Base-by-base conservation (phyloP, 2,888 invertebrate genomes). In the Temnothorax rugatulus region DNA sequence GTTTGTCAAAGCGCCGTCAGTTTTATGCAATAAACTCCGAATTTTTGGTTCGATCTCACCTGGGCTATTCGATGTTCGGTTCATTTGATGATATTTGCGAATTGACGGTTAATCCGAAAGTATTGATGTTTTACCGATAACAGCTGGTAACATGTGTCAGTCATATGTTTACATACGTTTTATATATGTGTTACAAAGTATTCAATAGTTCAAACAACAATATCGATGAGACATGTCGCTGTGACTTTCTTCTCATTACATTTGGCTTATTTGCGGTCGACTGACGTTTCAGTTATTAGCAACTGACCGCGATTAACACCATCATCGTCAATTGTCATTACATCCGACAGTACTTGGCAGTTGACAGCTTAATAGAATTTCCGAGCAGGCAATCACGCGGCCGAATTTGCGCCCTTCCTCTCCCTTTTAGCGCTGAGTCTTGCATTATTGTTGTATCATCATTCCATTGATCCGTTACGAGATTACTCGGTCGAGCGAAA, bases 281-380 rank as follows among this genome's bases (percentile, higher is more conserved):
- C 74, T 68, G 61, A 41, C 50, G 73, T 83, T 84, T 86, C 61
- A 84, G 84, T 86, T 85, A 89, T 84, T 84, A 86, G 50, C 52
- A 54, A 50, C 69, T 76, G 47, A 63, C 84, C 66, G 34, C 64
- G 73, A 34, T 74, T 84, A 84, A 90, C 77, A 61, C 44, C 64
- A 63, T 86, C 83, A 84, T 77, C 71, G 85, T 85, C 84, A 87
- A 85, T 89, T 88, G 84, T 89, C 84, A 84, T 85, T 82, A 57
- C 25, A 34, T n/a, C 59, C 25, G 47, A 57, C 71, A 29, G 57
- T 69, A 59, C 47, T 41, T 86, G 85, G 89, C 83, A 86, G 89
- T 76, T 76, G 82, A 34, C 79, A 57, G 84, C 52, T 87, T 87
- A 89, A 90, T 89, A 86, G 89, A 90, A 90, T 90, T 90, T 85